Conservation (phyloP, 2,888 invertebrate genomes). For the Mythimna loreyi region DNA sequence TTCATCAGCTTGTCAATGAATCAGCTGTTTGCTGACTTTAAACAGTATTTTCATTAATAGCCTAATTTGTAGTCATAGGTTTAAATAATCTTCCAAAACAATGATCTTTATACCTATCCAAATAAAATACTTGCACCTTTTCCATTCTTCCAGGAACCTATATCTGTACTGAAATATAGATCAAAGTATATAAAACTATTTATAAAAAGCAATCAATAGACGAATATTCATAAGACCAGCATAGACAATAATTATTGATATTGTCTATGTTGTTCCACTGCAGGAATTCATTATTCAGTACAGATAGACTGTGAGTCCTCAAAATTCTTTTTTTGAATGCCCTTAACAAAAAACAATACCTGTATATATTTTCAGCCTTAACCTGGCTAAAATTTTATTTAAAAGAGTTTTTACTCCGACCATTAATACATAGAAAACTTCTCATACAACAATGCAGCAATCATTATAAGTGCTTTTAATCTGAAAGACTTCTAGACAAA, state of each 20-base stretch:
- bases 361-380: neutral
- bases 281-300: neutral
- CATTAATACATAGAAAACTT: neutral
- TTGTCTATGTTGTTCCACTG: no score
- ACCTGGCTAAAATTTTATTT: neutral
- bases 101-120: neutral
- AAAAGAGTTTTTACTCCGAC: neutral
- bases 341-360: neutral
- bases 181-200: no score
- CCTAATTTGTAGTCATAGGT: neutral
- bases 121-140: neutral
- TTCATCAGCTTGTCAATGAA: conserved; percentile 7
- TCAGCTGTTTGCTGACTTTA: conserved; percentile 11
- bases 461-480: neutral
- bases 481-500: conserved; percentile 28
- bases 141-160: neutral
- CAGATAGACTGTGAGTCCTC: neutral
- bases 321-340: neutral
- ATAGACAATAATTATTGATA: no score
- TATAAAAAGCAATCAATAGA: neutral
- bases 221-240: no score
- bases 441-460: neutral
- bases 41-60: neutral
- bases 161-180: neutral
- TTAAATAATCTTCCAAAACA: no score